These are phyloP conservation scores for Gobiocypris rarus DNA, from an alignment of 2,113 vertebrate genomes.

Conservation along the genomic window DNA sequence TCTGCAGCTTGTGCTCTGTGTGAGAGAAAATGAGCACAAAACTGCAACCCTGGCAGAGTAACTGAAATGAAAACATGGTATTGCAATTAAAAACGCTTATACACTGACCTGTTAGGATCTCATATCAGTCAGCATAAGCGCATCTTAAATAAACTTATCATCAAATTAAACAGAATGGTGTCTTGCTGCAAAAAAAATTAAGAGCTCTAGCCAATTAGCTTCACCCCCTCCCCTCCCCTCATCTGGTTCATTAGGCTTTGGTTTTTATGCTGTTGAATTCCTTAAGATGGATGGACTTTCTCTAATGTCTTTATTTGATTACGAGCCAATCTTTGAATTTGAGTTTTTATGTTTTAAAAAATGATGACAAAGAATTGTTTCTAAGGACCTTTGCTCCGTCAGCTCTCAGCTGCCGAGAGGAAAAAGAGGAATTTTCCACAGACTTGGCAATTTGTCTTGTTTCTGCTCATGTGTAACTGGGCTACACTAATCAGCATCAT, in stretches of 20 bases:
- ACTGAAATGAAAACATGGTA: conserved; percentile 50
- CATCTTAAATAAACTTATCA: conserved; percentile 38
- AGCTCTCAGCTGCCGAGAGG: conserved; percentile 21
- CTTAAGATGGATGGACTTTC: conserved; percentile 33
- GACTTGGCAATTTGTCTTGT: conserved; percentile 49
- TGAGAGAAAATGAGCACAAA: conserved; percentile 15
- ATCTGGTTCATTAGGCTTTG: conserved; percentile 46
- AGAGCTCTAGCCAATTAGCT: conserved; percentile 16
- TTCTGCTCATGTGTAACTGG: conserved; percentile 49
- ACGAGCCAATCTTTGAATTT: conserved; percentile 30
- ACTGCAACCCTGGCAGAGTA: conserved; percentile 28
- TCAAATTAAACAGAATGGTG: conserved; percentile 28
- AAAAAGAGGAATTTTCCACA: conserved; percentile 40
- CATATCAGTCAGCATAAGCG: conserved; percentile 44
- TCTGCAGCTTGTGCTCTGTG: not conserved
- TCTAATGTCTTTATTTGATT: conserved; percentile 28
- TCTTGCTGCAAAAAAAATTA: conserved; percentile 10
- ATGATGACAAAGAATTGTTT: conserved; percentile 41
- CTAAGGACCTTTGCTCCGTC: conserved; percentile 49
- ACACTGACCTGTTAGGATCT: conserved; percentile 38
- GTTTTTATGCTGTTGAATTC: conserved; percentile 20
- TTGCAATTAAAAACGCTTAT: conserved; percentile 36
- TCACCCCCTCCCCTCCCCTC: not conserved
- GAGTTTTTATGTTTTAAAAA: conserved; percentile 33
- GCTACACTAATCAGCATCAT: conserved; percentile 53